These are phyloP conservation scores for Latrodectus geometricus DNA, from an alignment of 1,140 invertebrate species.

Conservation along the genomic window DNA sequence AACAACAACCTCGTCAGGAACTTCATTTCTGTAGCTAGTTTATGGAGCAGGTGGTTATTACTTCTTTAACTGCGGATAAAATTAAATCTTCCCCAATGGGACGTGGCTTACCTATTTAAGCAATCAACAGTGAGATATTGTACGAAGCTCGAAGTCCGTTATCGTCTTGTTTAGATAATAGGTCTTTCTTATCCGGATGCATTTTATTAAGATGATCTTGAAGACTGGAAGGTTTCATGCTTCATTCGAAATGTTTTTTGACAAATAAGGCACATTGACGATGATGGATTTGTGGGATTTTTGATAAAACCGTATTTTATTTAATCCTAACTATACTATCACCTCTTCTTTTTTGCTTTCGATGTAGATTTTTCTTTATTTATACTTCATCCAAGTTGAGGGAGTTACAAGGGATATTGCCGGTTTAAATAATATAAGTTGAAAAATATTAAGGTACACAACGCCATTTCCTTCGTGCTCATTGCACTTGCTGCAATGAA, in stretches of 20 bases:
- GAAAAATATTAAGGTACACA: too few relatives aligned
- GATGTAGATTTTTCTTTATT: too few relatives aligned
- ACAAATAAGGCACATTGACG: constrained; percentile 17
- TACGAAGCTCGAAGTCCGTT: constrained; percentile 45
- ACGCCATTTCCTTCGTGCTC: too few relatives aligned
- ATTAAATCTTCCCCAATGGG: constrained; percentile 62
- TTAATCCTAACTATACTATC: constrained; percentile 40
- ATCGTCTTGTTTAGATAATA: constrained; percentile 58
- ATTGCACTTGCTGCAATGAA: too few relatives aligned
- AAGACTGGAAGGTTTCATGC: constrained; percentile 40
- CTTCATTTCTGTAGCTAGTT: constrained; percentile 1
- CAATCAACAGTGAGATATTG: constrained; percentile 62
- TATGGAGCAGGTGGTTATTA: constrained; percentile 40
- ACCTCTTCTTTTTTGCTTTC: too few relatives aligned
- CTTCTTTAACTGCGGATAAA: constrained; percentile 29
- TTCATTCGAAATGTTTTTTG: constrained; percentile 35
- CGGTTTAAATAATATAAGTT: too few relatives aligned
- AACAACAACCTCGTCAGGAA: background rate
- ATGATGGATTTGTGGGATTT: constrained; percentile 14
- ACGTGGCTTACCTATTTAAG: constrained; percentile 52
- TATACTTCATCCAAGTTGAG: too few relatives aligned
- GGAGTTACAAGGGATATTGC: too few relatives aligned
- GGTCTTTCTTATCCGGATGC: constrained; percentile 19
- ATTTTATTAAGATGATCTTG: constrained; percentile 48
- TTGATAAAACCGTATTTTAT: constrained; percentile 43